Evolutionary conservation across 2,888 invertebrate genomes (phyloP), one percentile per base, ranked within the genome.

Genomic region (Ceramica pisi): DNA sequence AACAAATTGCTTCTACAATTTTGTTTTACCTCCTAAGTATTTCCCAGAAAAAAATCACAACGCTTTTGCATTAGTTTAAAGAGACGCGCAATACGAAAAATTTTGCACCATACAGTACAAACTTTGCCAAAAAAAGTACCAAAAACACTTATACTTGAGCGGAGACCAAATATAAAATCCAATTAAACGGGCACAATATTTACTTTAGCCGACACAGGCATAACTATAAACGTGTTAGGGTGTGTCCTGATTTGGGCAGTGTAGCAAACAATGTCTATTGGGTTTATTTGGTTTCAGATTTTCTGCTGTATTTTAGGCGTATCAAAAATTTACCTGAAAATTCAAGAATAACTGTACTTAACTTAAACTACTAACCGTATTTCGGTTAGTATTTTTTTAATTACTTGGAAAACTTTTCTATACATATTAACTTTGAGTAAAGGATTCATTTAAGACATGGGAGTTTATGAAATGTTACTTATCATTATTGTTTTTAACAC

Each of bases 181-280:
- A 91, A 91, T 91, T 90, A 90, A 88, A 89, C 87, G 74, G 46
- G 66, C 76, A 81, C 86, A 88, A 87, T 90, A 89, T 91, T 91
- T 90, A 86, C 88, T 79, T 80, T 77, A 76, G 65, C 53, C 78
- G 61, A 81, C 81, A 81, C 60, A 81, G 51, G 71, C 50, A 83
- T 83, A 82, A 82, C 83, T 82, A 84, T 83, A 80, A 70, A 78
- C 35, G 35, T 10, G 21, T 82, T 66, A 85, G 67, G 84, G 78
- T 72, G 57, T n/a, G 65, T 56, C 35, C 64, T 56, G 44, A 78
- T 64, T 60, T 21, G 44, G 6, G 7, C 4, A 10, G 46, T 67
- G 21, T 1, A 19, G 12, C 23, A 31, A 26, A 66, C 16, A 57
- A 21, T 44, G 35, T 10, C 51, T 4, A 21, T 50, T 50, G 8